Percentiles rank a stretch among this genome's conserved stretches.
phyloP scores from a whole-genome alignment of 1,140 invertebrate species.

The Lethocerus indicus region DNA sequence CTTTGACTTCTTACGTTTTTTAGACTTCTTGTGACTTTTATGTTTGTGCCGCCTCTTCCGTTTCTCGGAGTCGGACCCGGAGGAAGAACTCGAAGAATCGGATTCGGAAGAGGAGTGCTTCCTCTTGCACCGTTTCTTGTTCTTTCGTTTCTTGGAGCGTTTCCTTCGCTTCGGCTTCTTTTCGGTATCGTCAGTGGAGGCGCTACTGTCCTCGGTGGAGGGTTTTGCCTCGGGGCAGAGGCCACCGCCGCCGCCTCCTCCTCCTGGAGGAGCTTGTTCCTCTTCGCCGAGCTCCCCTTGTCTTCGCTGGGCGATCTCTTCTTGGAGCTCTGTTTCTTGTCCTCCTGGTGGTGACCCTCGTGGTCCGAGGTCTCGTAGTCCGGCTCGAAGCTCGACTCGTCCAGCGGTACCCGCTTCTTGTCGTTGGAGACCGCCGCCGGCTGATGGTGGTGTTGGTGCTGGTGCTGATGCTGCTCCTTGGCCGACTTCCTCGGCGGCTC shows the following conservation, averaged over 20 bases:
- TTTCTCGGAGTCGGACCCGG: conserved; percentile 15
- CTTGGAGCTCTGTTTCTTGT: background rate
- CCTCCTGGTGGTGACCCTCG: background rate
- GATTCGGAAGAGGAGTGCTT: conserved; percentile 16
- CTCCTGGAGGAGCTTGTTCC: conserved; percentile 10
- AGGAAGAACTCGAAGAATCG: conserved; percentile 16
- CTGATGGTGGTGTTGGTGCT: too few relatives aligned
- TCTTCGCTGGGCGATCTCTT: background rate
- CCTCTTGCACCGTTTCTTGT: conserved; percentile 15
- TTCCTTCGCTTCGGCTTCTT: conserved; percentile 16
- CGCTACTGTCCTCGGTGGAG: conserved; percentile 5
- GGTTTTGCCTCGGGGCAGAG: conserved; percentile 5
- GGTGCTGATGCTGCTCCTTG: background rate
- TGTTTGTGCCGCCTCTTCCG: conserved; percentile 18
- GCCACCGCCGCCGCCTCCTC: too few relatives aligned
- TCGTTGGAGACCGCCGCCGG: background rate
- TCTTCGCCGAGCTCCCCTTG: conserved; percentile 9
- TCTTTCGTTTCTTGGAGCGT: conserved; percentile 17
- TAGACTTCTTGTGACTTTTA: conserved; percentile 17
- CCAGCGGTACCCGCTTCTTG: conserved; percentile 13
- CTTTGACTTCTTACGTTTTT: conserved; percentile 20
- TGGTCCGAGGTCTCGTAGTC: conserved; percentile 13
- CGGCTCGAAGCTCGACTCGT: conserved; percentile 14
- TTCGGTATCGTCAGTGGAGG: conserved; percentile 9
- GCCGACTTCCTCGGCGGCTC: conserved; percentile 11